Evolutionary conservation across 1,140 invertebrate genomes (phyloP).

Genomic region (Anoplolepis gracilipes): DNA sequence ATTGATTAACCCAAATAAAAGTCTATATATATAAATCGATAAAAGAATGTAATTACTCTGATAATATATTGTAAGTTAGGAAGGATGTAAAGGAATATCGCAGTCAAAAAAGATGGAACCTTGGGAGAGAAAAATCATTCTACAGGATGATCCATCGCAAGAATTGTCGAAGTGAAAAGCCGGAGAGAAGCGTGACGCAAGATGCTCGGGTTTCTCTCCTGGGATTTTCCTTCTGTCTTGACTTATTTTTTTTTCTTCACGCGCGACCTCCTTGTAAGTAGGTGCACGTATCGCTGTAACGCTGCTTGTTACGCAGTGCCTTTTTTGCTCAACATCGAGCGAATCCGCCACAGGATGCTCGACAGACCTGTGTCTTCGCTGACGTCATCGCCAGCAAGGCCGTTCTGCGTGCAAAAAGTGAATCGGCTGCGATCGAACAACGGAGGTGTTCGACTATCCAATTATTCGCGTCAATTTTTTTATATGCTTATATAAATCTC

Average conservation of each 20-base stretch:
- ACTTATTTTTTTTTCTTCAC: conserved; percentile 59
- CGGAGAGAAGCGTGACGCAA: conserved; percentile 27
- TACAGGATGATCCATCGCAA: neutral
- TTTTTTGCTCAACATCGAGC: conserved; percentile 67
- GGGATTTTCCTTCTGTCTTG: conserved; percentile 71
- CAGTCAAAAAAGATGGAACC: neutral
- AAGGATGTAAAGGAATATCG: neutral
- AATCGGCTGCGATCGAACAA: conserved; percentile 42
- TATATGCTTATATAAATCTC: neutral
- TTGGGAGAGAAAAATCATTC: neutral
- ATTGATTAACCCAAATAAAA: neutral
- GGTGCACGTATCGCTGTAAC: conserved; percentile 76
- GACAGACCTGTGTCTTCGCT: conserved; percentile 58
- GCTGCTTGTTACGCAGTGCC: conserved; percentile 76
- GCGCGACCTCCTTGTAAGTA: conserved; percentile 72
- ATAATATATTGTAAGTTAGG: neutral
- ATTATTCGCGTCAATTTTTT: conserved; percentile 1
- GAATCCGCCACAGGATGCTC: conserved; percentile 57
- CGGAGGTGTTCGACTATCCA: conserved; percentile 1
- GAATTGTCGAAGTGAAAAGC: conserved; percentile 9
- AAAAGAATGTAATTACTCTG: neutral
- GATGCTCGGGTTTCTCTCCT: conserved; percentile 52
- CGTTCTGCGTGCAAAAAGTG: conserved; percentile 61
- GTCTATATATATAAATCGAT: neutral
- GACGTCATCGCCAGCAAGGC: conserved; percentile 60